Conservation (phyloP, 2,888 invertebrate species). For the Harpalus rubripes region DNA sequence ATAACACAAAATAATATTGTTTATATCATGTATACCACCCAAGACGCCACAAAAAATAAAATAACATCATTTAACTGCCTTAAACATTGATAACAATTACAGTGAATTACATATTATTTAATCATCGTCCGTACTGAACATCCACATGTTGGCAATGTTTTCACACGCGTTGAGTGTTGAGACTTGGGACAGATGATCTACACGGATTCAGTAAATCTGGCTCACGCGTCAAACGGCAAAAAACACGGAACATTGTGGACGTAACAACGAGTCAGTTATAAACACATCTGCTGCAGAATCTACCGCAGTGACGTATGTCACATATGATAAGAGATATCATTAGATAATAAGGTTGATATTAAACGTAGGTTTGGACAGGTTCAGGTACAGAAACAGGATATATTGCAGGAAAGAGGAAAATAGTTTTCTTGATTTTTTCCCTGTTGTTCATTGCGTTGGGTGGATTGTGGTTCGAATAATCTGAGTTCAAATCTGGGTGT, state of each 20-base stretch:
- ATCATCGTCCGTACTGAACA: not conserved
- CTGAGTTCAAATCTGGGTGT: no score
- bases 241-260: slow-evolving; percentile 45
- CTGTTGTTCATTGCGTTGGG: no score
- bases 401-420: not conserved
- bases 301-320: slow-evolving; percentile 22
- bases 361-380: slow-evolving; percentile 11
- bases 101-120: no score
- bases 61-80: no score
- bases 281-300: slow-evolving; percentile 23
- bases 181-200: not conserved
- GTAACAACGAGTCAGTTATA: slow-evolving; percentile 10
- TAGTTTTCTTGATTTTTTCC: no score
- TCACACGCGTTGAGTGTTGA: not conserved
- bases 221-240: slow-evolving; percentile 50
- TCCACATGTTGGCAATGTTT: not conserved
- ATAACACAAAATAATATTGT: no score
- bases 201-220: slow-evolving; percentile 50
- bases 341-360: not conserved
- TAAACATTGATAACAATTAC: no score
- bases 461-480: no score
- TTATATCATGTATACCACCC: no score
- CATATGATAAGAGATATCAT: slow-evolving; percentile 25
- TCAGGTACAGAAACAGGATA: not conserved
- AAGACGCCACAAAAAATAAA: no score